phyloP scores from a whole-genome alignment of 2,888 invertebrate genomes.

The Merodon equestris region DNA sequence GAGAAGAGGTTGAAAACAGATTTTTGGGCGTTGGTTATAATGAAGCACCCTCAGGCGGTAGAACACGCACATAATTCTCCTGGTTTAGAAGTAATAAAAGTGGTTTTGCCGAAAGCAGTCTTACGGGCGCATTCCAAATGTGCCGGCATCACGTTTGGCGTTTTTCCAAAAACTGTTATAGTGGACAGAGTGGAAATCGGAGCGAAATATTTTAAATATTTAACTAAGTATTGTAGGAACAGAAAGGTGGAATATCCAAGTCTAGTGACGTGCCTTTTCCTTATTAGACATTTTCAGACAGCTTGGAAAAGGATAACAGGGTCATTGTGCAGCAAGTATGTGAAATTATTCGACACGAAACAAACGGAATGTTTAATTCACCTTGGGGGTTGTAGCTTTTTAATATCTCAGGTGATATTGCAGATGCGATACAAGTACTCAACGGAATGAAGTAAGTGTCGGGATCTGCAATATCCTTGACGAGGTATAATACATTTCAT shows the following conservation, averaged over 20 bases:
- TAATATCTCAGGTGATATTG: conserved; percentile 36
- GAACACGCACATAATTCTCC: conserved; percentile 66
- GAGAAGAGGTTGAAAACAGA: conserved; percentile 58
- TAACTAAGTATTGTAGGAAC: too few relatives aligned
- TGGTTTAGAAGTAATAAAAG: conserved; percentile 76
- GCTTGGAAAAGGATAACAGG: too few relatives aligned
- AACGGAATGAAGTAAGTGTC: conserved; percentile 43
- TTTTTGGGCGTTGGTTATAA: conserved; percentile 54
- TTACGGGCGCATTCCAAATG: conserved; percentile 56
- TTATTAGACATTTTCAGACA: too few relatives aligned
- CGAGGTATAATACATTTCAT: background rate
- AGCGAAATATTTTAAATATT: too few relatives aligned
- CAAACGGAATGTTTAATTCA: conserved; percentile 35
- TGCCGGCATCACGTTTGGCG: conserved; percentile 60
- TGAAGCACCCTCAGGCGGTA: conserved; percentile 50
- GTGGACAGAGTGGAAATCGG: conserved; percentile 39
- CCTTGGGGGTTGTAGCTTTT: conserved; percentile 31
- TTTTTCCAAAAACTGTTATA: conserved; percentile 37
- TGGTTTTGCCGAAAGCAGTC: conserved; percentile 72
- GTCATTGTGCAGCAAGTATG: too few relatives aligned
- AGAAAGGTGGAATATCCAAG: too few relatives aligned
- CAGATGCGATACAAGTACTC: conserved; percentile 31
- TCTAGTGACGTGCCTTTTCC: too few relatives aligned
- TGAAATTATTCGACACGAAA: too few relatives aligned
- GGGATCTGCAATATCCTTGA: background rate